Percentiles rank a stretch among this genome's conserved stretches.
Conservation (phyloP, 2,888 invertebrate genomes). For the Stenolophus ochropezus region DNA sequence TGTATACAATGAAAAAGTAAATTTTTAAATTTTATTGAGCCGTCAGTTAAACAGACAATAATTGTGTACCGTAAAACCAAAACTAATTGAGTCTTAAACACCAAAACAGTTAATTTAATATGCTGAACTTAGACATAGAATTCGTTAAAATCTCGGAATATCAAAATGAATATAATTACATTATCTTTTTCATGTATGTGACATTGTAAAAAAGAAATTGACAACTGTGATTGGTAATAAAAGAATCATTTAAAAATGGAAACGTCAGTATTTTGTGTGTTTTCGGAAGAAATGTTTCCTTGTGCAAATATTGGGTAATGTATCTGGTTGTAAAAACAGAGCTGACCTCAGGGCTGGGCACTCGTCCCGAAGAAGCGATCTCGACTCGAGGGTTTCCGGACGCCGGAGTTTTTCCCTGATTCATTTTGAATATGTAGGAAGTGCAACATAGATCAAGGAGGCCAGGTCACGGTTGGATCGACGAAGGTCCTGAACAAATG, state of each 20-base stretch:
- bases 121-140: too few species aligned
- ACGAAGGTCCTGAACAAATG: background rate
- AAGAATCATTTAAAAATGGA: background rate
- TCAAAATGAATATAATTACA: too few species aligned
- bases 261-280: background rate
- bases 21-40: too few species aligned
- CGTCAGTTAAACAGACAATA: too few species aligned
- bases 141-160: too few species aligned
- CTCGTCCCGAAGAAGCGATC: background rate
- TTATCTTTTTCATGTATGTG: too few species aligned
- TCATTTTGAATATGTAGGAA: constrained; percentile 56
- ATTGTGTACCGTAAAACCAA: too few species aligned
- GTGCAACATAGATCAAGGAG: constrained; percentile 47
- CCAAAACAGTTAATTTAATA: too few species aligned
- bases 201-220: background rate
- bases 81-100: too few species aligned
- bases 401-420: constrained; percentile 10
- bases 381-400: background rate
- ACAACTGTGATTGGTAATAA: background rate
- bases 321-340: background rate
- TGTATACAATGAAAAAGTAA: too few species aligned
- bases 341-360: background rate
- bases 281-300: background rate
- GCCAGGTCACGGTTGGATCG: constrained; percentile 10
- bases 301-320: background rate